These are phyloP conservation scores for Morpho deidamia DNA, from an alignment of 2,888 invertebrate species.

Conservation along the genomic window DNA sequence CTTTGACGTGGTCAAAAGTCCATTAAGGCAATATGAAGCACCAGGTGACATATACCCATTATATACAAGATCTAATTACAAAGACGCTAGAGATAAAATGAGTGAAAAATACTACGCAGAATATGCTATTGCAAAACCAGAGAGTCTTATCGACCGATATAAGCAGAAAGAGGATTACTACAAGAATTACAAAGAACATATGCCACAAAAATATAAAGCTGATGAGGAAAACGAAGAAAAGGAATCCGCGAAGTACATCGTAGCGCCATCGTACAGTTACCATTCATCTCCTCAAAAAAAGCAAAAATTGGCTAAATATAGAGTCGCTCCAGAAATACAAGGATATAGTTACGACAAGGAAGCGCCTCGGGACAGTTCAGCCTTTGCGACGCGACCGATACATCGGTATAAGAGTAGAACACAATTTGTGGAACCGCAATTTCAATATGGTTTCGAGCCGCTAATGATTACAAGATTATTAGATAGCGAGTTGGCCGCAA, in stretches of 20 bases:
- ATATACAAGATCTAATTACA: constrained; percentile 49
- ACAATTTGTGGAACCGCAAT: constrained; percentile 66
- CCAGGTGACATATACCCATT: constrained; percentile 57
- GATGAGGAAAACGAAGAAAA: constrained; percentile 39
- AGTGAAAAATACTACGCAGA: constrained; percentile 60
- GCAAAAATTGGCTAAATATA: constrained; percentile 46
- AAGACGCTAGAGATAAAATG: constrained; percentile 53
- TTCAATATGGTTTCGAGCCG: constrained; percentile 72
- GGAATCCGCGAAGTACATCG: constrained; percentile 44
- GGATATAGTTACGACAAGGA: constrained; percentile 53
- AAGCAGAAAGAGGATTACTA: constrained; percentile 59
- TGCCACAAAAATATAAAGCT: constrained; percentile 42
- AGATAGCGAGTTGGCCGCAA: constrained; percentile 63
- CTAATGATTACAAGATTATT: constrained; percentile 52
- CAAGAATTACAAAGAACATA: constrained; percentile 53
- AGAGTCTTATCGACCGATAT: constrained; percentile 48
- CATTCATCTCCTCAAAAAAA: constrained; percentile 41
- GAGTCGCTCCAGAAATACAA: constrained; percentile 32
- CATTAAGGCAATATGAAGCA: constrained; percentile 57
- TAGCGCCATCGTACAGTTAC: constrained; percentile 37
- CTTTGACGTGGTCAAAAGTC: constrained; percentile 47
- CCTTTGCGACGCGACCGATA: constrained; percentile 49
- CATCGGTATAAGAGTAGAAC: constrained; percentile 48
- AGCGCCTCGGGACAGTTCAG: constrained; percentile 46
- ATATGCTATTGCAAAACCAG: constrained; percentile 55